Base-by-base conservation (phyloP, 2,797 vertebrate species). In the Dermochelys coriacea region DNA sequence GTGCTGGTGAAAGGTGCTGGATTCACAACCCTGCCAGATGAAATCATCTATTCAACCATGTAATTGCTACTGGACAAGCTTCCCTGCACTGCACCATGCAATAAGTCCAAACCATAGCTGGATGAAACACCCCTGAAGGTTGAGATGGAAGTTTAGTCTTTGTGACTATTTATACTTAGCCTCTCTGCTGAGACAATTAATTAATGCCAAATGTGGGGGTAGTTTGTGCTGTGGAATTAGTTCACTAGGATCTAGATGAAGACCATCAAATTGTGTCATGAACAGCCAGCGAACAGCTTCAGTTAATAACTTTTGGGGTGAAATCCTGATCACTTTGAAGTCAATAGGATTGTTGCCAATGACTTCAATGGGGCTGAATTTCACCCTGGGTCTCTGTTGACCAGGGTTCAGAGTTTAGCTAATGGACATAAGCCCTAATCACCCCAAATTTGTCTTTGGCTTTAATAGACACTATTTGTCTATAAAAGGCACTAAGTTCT, bases 221-320 rank as follows among this genome's bases (percentile, higher is more conserved):
- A 8, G 74, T 29, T 86, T 78, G 89, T 96, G 96, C 86, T 96
- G 93, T 95, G 93, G 91, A 97, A 97, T 97, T 96, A 96, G 96
- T 90, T 95, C 93, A 91, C 94, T 92, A 97, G 84, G 80, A 95
- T 95, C 92, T 86, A 85, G 87, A 95, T 88, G 83, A 96, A 92
- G 95, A 94, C 90, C 93, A 95, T 95, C 97, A 95, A 90, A 97
- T 95, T 97, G 94, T 97, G 95, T 97, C 94, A 86, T 95, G 93
- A 95, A 95, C 90, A 96, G 91, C 91, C 93, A 94, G 96, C 95
- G 96, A 97, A 96, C 79, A 84, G 92, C 94, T 95, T 91, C 88
- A 93, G 92, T 95, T 94, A 96, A 95, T 95, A 97, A 97, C 86
- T 96, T 96, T 64, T 79, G 89, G 91, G 81, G 91, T 96, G 96